Base-by-base conservation (phyloP, 2,113 vertebrate species). In the Serranochromis macrocephalus region DNA sequence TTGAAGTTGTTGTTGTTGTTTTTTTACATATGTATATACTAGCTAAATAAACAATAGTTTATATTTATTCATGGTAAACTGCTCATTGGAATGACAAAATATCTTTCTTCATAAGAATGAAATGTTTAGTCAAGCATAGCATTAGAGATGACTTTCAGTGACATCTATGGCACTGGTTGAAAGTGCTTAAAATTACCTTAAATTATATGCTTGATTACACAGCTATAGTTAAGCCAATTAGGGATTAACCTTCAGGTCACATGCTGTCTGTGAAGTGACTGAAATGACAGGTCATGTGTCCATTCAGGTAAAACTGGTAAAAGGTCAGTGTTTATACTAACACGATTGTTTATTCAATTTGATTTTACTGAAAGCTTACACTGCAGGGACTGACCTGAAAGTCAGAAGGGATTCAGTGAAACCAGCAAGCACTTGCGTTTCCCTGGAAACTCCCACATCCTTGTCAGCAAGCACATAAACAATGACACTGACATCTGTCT, bases 391-490 rank as follows among this genome's bases (percentile, higher is more conserved):
- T 47, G 10, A 2, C 31, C 14, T 75, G 21, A 47, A 29, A 42
- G 42, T 47, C 71, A 47, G 68, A 45, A 29, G 71, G 10, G 4
- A 88, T 66, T 82, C 83, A 58, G 53, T 58, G 6, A 83, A 36
- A 86, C 31, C 82, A 49, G 66, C 24, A 29, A 80, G 85, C 17
- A 49, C 58, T 63, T 57, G 21, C 0, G 75, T 90, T 91, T 86
- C 89, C 87, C 93, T 93, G 73, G 90, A 90, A 87, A 92, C 92
- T n/a, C 78, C 33, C 31, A 45, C 40, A 26, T 55, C 79, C 51
- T 85, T 38, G 33, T 40, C 54, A 82, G 51, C 68, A 7, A 26
- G 79, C 85, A 26, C 7, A 26, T 53, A 81, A 58, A 66, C 86
- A 55, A 78, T 66, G 61, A 81, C 75, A 42, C 19, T 16, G n/a